Evolutionary conservation across 1,140 invertebrate genomes (phyloP).

Genomic region (Berghia stephanieae): DNA sequence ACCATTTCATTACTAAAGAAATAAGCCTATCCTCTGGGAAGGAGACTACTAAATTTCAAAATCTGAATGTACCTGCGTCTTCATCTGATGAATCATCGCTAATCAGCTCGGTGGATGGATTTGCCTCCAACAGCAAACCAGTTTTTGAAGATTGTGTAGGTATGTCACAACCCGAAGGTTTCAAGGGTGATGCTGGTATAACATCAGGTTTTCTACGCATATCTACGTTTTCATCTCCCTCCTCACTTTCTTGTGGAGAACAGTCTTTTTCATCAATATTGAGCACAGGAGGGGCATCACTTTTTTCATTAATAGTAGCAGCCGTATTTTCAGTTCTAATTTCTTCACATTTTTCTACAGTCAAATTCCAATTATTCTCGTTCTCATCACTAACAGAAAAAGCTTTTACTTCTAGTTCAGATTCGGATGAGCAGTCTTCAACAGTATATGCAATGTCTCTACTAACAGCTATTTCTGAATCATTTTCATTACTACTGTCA

Average conservation of each 20-base stretch:
- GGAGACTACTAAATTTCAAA: neutral
- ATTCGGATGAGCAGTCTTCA: neutral
- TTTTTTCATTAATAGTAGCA: neutral
- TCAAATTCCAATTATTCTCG: neutral
- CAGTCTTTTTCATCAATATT: no score
- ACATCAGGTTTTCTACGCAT: no score
- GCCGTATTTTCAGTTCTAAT: neutral
- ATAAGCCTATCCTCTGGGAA: no score
- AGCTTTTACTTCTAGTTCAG: neutral
- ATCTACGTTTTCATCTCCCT: no score
- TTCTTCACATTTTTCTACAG: neutral
- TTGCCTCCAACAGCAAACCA: conserved; percentile 28
- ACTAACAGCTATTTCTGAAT: neutral
- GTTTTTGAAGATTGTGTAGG: no score
- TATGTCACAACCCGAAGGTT: no score
- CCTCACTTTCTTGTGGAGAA: no score
- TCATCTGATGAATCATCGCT: conserved; percentile 35
- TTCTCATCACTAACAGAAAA: neutral
- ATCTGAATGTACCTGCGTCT: conserved; percentile 20
- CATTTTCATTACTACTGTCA: neutral
- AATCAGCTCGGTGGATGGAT: conserved; percentile 14
- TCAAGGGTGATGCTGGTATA: no score
- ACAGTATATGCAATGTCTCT: neutral
- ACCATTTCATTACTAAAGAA: no score
- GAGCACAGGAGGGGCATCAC: no score